Conservation (phyloP, 2,888 invertebrate species). For the Pandemis cinnamomeana region DNA sequence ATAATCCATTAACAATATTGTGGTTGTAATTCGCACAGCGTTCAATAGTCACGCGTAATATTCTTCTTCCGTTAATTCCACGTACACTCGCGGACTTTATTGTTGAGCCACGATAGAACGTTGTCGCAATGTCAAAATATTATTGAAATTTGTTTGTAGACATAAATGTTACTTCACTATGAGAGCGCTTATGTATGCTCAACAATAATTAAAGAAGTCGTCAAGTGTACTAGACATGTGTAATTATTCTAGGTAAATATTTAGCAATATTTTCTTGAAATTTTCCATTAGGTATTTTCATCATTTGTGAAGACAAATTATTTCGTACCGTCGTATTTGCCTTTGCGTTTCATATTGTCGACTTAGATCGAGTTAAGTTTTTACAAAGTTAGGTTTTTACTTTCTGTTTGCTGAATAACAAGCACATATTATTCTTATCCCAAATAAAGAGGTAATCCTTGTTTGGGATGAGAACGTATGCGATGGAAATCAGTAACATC, state of each 20-base stretch:
- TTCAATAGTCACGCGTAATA: not conserved
- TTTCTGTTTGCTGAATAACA: constrained; percentile 21
- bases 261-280: not conserved
- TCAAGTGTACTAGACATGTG: no score
- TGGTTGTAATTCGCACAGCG: not conserved
- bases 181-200: no score
- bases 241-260: no score
- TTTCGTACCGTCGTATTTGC: no score
- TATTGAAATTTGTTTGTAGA: no score
- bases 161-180: no score
- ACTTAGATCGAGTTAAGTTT: constrained; percentile 4
- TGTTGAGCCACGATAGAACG: no score
- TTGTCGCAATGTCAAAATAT: no score
- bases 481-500: constrained; percentile 28
- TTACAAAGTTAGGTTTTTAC: constrained; percentile 8
- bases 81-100: no score
- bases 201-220: no score
- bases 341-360: not conserved
- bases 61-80: no score
- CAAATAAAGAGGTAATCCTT: constrained; percentile 32
- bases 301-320: not conserved
- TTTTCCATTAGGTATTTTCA: not conserved
- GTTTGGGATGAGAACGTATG: constrained; percentile 28
- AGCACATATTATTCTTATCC: constrained; percentile 23
- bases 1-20: constrained; percentile 23